Evolutionary conservation across 1,140 invertebrate species (phyloP).

Genomic region (Gryon sp.): DNA sequence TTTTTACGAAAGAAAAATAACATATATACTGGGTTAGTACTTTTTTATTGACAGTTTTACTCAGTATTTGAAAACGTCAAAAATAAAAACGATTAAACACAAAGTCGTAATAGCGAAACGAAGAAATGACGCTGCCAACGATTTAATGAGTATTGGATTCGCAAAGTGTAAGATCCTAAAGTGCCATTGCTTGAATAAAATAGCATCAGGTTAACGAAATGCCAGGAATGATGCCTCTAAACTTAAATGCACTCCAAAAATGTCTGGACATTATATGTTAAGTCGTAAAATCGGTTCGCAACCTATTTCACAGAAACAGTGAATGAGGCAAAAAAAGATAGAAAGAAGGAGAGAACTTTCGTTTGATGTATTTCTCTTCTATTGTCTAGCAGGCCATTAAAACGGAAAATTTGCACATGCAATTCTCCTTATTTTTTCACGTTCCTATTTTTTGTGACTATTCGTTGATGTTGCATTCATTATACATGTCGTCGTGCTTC

Average conservation of each 20-base stretch:
- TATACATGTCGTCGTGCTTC: conserved; percentile 15
- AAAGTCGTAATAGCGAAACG: not conserved
- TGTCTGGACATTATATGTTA: conserved; percentile 20
- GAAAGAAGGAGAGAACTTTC: no score
- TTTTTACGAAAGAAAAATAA: not conserved
- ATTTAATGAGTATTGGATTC: conserved; percentile 33
- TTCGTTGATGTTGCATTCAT: conserved; percentile 12
- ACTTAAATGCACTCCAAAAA: conserved; percentile 36
- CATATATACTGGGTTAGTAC: no score
- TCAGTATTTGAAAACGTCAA: not conserved
- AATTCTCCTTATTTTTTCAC: conserved; percentile 32
- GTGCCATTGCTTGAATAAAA: conserved; percentile 12
- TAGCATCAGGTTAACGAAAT: conserved; percentile 29
- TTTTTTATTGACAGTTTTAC: no score
- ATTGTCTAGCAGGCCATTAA: conserved; percentile 59
- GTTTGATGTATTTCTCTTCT: conserved; percentile 52
- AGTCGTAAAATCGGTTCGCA: conserved; percentile 16
- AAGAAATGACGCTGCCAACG: conserved; percentile 7
- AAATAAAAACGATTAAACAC: conserved; percentile 4
- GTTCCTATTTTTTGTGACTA: conserved; percentile 12
- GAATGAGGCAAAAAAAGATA: no score
- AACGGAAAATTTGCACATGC: conserved; percentile 55
- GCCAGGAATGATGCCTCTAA: conserved; percentile 17
- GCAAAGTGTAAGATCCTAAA: not conserved
- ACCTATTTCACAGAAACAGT: conserved; percentile 29